Evolutionary conservation across 2,113 vertebrate genomes (phyloP).

Genomic region (Peromyscus polionotus): DNA sequence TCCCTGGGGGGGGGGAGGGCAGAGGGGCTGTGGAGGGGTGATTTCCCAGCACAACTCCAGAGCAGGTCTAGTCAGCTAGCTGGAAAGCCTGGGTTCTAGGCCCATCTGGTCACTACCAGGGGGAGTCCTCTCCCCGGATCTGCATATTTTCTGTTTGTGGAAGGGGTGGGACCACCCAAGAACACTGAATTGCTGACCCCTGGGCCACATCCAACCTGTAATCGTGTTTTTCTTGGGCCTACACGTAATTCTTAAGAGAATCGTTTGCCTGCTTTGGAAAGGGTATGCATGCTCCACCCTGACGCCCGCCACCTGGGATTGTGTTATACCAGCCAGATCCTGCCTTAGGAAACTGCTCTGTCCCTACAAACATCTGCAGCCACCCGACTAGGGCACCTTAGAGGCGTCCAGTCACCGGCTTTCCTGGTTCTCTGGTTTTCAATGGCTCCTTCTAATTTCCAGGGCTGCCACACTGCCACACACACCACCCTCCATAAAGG

Average conservation of each 20-base stretch:
- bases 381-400: neutral
- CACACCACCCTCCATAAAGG: neutral
- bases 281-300: neutral
- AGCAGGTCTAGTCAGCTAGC: neutral
- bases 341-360: neutral
- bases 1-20: rapidly evolving
- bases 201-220: slow-evolving; percentile 21
- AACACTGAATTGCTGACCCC: slow-evolving; percentile 30
- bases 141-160: neutral
- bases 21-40: neutral
- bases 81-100: neutral
- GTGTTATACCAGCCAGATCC: neutral
- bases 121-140: neutral
- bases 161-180: slow-evolving; percentile 1
- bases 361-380: neutral
- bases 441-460: neutral
- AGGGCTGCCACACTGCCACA: neutral
- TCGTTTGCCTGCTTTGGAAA: neutral
- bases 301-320: neutral
- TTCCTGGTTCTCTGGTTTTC: neutral
- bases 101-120: neutral
- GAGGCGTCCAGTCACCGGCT: neutral
- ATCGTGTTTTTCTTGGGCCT: slow-evolving; percentile 55
- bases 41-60: neutral
- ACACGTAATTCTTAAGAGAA: neutral